Evolutionary conservation across 1,140 invertebrate genomes (phyloP), one percentile per base, ranked within the genome.

Genomic region (Nilaparvata lugens): DNA sequence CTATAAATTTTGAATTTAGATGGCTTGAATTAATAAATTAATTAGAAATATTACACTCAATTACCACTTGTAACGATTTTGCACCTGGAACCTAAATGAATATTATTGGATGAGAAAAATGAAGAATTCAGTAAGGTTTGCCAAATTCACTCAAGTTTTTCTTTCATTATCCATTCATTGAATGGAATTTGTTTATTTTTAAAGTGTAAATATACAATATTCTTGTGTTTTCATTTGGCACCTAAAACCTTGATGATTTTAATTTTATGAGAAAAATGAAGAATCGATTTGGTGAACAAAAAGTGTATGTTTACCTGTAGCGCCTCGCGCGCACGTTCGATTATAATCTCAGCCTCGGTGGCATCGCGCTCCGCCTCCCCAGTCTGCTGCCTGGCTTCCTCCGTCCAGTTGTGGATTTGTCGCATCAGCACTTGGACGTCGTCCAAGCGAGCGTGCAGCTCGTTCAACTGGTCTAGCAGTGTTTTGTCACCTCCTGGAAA

Each of bases 271-370:
- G n/a, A n/a, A n/a, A n/a, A n/a, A n/a, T n/a, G n/a, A n/a, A n/a
- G n/a, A n/a, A n/a, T n/a, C n/a, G n/a, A n/a, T n/a, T n/a, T n/a
- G n/a, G n/a, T n/a, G n/a, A n/a, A n/a, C n/a, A n/a, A n/a, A n/a
- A n/a, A n/a, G n/a, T n/a, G n/a, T n/a, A n/a, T n/a, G n/a, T 35
- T 3, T 61, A 65, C 64, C 60, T 62, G 53, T n/a, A 66, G 42
- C 0, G 66, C 66, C 23, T 68, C 64, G 18, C 57, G 52, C 1
- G 69, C 64, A 43, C 62, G 48, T 58, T 69, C 69, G 43, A 71
- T 72, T 4, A 87, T 85, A 48, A 82, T 81, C 67, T 93, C 85
- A 0, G 88, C 84, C 55, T 81, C 78, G 0, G 84, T 83, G n/a
- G 89, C 83, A 68, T 86, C 90, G 24, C 74, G 75, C 45, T 79